These are phyloP conservation scores for Danionella cerebrum DNA, from an alignment of 2,113 vertebrate species.

Conservation along the genomic window DNA sequence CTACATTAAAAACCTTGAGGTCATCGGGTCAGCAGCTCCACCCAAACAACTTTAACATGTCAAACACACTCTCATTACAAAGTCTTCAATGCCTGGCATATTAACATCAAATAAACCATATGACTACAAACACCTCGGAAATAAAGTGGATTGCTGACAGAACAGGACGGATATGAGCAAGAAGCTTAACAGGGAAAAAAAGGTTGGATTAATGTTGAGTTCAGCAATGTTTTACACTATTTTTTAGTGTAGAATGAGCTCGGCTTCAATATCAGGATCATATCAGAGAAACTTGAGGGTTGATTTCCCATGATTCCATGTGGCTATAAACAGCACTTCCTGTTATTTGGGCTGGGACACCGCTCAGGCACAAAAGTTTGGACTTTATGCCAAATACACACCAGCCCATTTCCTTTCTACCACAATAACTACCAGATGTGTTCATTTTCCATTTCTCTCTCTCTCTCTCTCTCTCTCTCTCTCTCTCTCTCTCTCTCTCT, in stretches of 20 bases:
- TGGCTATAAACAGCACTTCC: constrained; percentile 28
- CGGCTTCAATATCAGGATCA: background rate
- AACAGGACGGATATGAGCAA: too few species aligned
- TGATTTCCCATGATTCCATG: background rate
- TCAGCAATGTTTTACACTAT: too few species aligned
- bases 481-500: too few species aligned
- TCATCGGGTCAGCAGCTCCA: background rate
- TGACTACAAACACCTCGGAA: too few species aligned
- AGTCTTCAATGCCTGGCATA: background rate
- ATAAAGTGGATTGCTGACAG: too few species aligned
- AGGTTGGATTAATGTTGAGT: too few species aligned
- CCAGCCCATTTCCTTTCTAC: constrained; percentile 63
- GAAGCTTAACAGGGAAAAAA: too few species aligned
- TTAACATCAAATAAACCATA: too few species aligned
- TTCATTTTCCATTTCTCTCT: background rate
- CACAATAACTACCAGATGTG: constrained; percentile 81
- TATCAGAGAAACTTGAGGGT: background rate
- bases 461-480: background rate
- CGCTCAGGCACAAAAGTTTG: constrained; percentile 56
- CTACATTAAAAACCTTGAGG: background rate
- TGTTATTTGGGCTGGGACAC: constrained; percentile 36
- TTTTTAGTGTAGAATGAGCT: background rate
- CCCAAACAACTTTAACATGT: background rate
- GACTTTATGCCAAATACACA: constrained; percentile 53
- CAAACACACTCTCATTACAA: background rate